phyloP scores from a whole-genome alignment of 2,113 vertebrate genomes.

The Brachypteracias leptosomus region DNA sequence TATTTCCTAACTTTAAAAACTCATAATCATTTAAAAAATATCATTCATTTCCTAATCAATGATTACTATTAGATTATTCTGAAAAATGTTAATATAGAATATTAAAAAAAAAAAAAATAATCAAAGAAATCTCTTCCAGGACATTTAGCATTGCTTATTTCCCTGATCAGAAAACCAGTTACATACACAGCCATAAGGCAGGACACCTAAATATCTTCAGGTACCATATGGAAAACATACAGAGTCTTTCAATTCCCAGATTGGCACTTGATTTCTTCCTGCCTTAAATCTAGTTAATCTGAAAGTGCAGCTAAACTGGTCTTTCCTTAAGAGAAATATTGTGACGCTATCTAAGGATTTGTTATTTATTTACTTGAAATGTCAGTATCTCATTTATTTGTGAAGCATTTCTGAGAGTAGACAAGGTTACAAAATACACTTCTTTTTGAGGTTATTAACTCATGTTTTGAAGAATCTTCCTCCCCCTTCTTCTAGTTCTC shows the following conservation, averaged over 20 bases:
- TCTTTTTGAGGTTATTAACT: background rate
- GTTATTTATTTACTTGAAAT: background rate
- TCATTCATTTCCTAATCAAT: background rate
- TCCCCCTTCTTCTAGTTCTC: background rate
- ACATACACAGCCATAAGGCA: background rate
- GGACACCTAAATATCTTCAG: background rate
- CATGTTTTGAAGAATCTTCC: background rate
- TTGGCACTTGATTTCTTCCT: background rate
- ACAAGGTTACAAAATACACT: background rate
- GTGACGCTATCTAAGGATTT: background rate
- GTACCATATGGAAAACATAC: background rate
- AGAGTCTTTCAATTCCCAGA: background rate
- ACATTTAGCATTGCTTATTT: background rate
- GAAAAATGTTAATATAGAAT: background rate
- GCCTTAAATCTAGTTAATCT: background rate
- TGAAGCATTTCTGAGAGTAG: background rate
- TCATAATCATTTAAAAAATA: background rate
- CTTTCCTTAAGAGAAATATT: background rate
- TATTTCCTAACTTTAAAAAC: background rate
- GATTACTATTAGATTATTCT: background rate
- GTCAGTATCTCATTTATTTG: background rate
- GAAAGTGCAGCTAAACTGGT: background rate
- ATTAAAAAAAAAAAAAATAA: background rate
- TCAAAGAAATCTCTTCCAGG: background rate
- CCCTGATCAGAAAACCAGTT: background rate